A percentile compares a stretch with the other conserved stretches of the same genome.
phyloP scores from a whole-genome alignment of 2,797 vertebrate species.

The Eospalax fontanierii region DNA sequence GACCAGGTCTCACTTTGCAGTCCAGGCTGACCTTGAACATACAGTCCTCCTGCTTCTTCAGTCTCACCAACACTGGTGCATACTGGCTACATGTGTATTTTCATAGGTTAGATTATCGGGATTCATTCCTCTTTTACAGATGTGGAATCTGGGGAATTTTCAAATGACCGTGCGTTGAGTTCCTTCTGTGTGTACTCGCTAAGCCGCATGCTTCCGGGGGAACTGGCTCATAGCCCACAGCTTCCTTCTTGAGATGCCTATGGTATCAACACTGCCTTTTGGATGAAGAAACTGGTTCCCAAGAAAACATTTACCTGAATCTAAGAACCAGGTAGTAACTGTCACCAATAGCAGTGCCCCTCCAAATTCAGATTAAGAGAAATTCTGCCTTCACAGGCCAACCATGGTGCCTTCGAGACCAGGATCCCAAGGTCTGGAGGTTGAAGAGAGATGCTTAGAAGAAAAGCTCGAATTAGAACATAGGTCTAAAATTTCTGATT shows the following conservation, averaged over 20 bases:
- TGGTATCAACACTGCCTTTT: neutral
- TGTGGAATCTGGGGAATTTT: neutral
- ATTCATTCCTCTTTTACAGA: neutral
- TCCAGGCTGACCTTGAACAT: neutral
- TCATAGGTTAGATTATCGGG: neutral
- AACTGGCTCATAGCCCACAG: neutral
- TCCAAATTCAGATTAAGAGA: neutral
- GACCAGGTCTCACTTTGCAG: neutral
- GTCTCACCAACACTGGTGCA: neutral
- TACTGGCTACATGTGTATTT: neutral
- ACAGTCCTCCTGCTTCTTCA: neutral
- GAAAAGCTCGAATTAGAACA: slow-evolving; percentile 66
- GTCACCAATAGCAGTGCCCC: neutral
- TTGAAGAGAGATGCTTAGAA: slow-evolving; percentile 4
- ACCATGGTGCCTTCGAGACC: fast-evolving
- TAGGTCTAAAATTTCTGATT: slow-evolving; percentile 58
- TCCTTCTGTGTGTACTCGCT: neutral
- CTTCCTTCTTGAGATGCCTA: neutral
- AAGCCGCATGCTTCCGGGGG: neutral
- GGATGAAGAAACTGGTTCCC: slow-evolving; percentile 31
- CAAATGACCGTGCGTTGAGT: neutral
- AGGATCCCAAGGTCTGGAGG: neutral
- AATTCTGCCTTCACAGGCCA: neutral
- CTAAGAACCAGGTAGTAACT: neutral
- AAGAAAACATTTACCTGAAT: neutral